Conservation (phyloP, 2,797 vertebrate species). For the Australoheros facetus region DNA sequence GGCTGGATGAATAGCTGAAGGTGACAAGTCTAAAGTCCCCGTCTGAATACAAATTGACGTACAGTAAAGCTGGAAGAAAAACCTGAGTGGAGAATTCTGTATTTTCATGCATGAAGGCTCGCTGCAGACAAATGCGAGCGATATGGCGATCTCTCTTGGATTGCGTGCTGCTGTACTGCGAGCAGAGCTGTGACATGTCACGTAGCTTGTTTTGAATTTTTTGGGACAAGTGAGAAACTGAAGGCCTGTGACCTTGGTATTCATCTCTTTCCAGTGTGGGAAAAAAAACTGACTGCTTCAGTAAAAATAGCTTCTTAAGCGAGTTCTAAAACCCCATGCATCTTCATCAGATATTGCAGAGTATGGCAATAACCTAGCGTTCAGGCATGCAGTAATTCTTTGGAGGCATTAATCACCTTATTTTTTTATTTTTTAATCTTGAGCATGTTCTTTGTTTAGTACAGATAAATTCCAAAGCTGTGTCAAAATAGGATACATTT, state of each 20-base stretch:
- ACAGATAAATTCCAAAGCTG: slow-evolving; percentile 59
- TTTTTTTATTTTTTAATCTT: slow-evolving; percentile 37
- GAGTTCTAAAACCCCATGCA: slow-evolving; percentile 18
- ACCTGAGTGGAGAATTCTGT: slow-evolving; percentile 72
- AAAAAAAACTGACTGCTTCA: neutral
- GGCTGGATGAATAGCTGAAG: slow-evolving; percentile 62
- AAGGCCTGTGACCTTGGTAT: slow-evolving; percentile 62
- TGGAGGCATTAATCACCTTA: slow-evolving; percentile 43
- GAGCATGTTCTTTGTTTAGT: slow-evolving; percentile 47
- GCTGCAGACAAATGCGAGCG: slow-evolving; percentile 62
- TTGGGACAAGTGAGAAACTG: slow-evolving; percentile 64
- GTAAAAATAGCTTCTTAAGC: slow-evolving; percentile 17
- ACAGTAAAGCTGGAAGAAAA: slow-evolving; percentile 48
- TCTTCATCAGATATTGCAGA: slow-evolving; percentile 26
- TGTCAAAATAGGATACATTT: slow-evolving; percentile 78
- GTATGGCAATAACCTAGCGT: neutral
- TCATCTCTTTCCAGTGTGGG: slow-evolving; percentile 17
- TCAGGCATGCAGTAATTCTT: slow-evolving; percentile 33
- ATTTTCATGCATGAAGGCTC: slow-evolving; percentile 71
- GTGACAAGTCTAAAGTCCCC: slow-evolving; percentile 58
- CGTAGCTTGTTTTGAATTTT: slow-evolving; percentile 64
- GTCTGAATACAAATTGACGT: slow-evolving; percentile 71
- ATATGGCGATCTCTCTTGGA: slow-evolving; percentile 68
- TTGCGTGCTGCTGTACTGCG: slow-evolving; percentile 51
- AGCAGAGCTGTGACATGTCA: slow-evolving; percentile 56